These are phyloP conservation scores for Chiloscyllium punctatum DNA, from an alignment of 2,797 vertebrate genomes.

Conservation along the genomic window DNA sequence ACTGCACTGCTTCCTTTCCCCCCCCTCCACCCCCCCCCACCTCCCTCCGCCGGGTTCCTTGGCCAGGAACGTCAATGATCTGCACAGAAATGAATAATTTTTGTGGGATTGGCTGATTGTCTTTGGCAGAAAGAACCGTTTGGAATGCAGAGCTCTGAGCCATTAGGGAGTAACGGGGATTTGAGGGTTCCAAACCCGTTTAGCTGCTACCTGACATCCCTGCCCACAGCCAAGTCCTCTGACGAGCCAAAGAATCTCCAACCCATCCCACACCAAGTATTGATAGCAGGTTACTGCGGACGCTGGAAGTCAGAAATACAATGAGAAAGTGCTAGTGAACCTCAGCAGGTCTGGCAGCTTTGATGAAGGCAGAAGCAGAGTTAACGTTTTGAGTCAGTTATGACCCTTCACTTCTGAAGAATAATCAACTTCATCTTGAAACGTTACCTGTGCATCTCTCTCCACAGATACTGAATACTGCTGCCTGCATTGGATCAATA, in stretches of 20 bases:
- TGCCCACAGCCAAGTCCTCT: not conserved
- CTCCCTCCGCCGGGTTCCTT: not conserved
- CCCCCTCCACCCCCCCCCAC: too few species aligned
- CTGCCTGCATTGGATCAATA: not conserved
- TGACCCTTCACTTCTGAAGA: too few species aligned
- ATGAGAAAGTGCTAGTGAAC: too few species aligned
- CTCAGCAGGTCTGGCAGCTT: too few species aligned
- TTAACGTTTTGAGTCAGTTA: too few species aligned
- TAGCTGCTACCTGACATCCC: not conserved
- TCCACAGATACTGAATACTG: not conserved
- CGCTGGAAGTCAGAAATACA: too few species aligned
- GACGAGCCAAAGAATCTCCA: not conserved
- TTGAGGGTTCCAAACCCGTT: not conserved
- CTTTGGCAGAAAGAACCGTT: not conserved
- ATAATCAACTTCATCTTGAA: too few species aligned
- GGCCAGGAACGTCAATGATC: not conserved
- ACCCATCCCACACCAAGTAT: not conserved
- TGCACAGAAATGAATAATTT: not conserved
- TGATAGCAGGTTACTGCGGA: not conserved
- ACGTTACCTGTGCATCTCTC: too few species aligned
- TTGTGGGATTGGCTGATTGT: not conserved
- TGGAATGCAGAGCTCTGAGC: not conserved
- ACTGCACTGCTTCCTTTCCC: too few species aligned
- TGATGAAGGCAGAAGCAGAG: too few species aligned
- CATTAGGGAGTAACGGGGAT: not conserved